phyloP scores from a whole-genome alignment of 2,113 vertebrate species.

The Cephalopholis sonnerati region DNA sequence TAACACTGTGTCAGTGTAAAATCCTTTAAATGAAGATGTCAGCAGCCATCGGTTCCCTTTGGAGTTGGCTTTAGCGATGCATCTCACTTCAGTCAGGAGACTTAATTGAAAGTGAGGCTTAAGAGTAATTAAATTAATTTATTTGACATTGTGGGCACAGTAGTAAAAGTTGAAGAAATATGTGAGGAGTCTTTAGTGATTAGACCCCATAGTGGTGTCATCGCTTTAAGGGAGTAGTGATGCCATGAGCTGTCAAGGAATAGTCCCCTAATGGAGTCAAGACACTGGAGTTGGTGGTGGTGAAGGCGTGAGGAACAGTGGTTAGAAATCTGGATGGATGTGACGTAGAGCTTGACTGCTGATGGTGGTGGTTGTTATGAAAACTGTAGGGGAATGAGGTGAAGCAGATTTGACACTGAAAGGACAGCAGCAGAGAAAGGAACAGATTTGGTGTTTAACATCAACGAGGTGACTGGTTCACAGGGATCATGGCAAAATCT shows the following conservation, averaged over 20 bases:
- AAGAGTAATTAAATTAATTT: background rate
- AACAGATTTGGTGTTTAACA: background rate
- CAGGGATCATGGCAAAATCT: background rate
- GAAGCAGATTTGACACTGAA: background rate
- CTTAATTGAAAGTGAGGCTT: background rate
- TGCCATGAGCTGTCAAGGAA: background rate
- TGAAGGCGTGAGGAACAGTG: background rate
- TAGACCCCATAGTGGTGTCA: background rate
- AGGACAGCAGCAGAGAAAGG: background rate
- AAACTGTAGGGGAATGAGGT: background rate
- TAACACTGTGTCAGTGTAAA: background rate
- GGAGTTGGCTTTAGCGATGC: constrained; percentile 9
- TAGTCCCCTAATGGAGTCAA: background rate
- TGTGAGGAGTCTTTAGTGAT: background rate
- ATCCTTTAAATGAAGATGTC: background rate
- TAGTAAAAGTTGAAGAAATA: background rate
- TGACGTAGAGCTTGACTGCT: background rate
- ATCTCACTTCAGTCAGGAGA: constrained; percentile 5
- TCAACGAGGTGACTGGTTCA: background rate
- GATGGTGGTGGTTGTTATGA: constrained; percentile 1
- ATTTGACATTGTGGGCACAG: background rate
- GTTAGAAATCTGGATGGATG: background rate
- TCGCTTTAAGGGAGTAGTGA: background rate
- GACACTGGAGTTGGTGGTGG: background rate
- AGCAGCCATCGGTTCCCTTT: constrained; percentile 19